These are phyloP conservation scores for Calonectris borealis DNA, from an alignment of 2,113 vertebrate genomes.

Conservation along the genomic window DNA sequence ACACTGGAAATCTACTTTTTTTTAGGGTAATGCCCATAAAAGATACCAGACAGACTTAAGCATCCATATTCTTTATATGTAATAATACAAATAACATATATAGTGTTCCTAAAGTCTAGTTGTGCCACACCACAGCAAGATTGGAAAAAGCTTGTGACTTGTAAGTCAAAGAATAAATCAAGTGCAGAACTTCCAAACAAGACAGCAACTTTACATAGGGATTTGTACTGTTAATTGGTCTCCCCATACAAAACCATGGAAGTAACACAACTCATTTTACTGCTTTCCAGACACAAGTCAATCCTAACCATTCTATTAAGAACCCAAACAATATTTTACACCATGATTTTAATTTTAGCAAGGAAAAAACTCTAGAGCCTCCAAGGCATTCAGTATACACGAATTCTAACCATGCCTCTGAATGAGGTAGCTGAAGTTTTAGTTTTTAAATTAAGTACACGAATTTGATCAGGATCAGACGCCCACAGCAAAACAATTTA, in stretches of 20 bases:
- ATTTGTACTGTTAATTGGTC: not conserved
- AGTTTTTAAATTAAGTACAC: not conserved
- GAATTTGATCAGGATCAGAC: not conserved
- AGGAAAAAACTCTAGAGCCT: not conserved
- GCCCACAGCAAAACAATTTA: not conserved
- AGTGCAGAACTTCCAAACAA: not conserved
- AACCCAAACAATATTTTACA: not conserved
- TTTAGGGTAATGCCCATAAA: not conserved
- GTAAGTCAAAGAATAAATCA: not conserved
- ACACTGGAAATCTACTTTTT: not conserved
- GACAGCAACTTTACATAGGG: not conserved
- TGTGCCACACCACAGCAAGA: not conserved
- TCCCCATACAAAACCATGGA: not conserved
- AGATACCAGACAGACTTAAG: not conserved
- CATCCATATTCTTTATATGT: not conserved
- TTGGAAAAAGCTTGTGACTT: not conserved
- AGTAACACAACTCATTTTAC: not conserved
- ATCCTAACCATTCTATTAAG: not conserved
- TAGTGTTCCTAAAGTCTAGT: not conserved
- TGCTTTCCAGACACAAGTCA: not conserved
- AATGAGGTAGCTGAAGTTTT: not conserved
- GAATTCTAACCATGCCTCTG: not conserved
- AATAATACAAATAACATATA: not conserved
- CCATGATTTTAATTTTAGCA: not conserved
- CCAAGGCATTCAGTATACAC: not conserved